A percentile compares a stretch with the other conserved stretches of the same genome.
phyloP scores from a whole-genome alignment of 1,140 invertebrate genomes.

The Mylabris phalerata region DNA sequence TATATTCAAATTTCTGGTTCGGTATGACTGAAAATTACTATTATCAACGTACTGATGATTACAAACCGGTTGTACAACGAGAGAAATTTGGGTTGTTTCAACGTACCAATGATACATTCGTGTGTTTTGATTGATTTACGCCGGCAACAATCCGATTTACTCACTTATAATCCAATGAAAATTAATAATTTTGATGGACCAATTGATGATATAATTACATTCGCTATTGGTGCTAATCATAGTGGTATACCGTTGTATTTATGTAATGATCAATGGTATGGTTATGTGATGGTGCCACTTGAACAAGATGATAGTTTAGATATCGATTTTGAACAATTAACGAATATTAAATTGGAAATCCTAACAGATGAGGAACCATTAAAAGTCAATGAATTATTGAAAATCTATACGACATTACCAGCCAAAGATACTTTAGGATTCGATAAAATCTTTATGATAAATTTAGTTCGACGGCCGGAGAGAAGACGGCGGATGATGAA shows the following conservation, averaged over 20 bases:
- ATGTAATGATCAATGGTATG: conserved; percentile 76
- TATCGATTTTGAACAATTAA: conserved; percentile 62
- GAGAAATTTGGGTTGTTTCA: conserved; percentile 68
- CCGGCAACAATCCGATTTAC: conserved; percentile 49
- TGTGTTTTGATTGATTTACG: conserved; percentile 78
- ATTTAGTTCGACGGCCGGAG: conserved; percentile 74
- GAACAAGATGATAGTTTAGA: conserved; percentile 59
- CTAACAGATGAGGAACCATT: conserved; percentile 48
- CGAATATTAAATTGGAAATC: conserved; percentile 72
- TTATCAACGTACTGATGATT: conserved; percentile 81
- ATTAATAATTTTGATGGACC: conserved; percentile 65
- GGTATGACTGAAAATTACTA: conserved; percentile 86
- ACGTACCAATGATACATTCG: conserved; percentile 89
- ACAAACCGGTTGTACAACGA: conserved; percentile 70
- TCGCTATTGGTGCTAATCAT: conserved; percentile 77
- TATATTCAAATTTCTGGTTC: conserved; percentile 96
- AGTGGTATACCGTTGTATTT: conserved; percentile 67
- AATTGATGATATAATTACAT: conserved; percentile 89
- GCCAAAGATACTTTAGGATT: conserved; percentile 57
- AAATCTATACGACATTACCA: conserved; percentile 46
- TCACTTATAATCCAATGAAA: conserved; percentile 70
- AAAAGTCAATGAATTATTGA: conserved; percentile 30
- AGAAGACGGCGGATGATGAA: conserved; percentile 69
- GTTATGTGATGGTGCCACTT: conserved; percentile 76
- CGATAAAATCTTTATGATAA: conserved; percentile 86